Evolutionary conservation across 2,113 vertebrate genomes (phyloP).

Genomic region (Salvelinus alpinus): DNA sequence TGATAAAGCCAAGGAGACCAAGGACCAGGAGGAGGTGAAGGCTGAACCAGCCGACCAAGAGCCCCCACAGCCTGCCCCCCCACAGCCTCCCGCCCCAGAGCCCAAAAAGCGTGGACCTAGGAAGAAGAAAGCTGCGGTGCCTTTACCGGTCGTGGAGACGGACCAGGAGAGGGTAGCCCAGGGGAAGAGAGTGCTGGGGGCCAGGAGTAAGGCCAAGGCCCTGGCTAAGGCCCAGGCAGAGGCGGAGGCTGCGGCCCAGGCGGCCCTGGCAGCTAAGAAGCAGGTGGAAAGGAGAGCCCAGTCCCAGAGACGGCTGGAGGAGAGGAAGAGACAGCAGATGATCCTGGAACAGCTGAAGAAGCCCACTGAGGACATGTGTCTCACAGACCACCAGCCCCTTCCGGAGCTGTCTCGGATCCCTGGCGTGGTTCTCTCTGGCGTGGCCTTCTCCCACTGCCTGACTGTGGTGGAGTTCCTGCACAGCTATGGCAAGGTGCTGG

Average conservation of each 20-base stretch:
- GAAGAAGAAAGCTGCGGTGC: constrained; percentile 55
- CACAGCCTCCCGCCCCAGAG: constrained; percentile 36
- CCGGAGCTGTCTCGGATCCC: constrained; percentile 86
- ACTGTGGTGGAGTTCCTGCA: constrained; percentile 90
- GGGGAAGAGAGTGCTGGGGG: constrained; percentile 68
- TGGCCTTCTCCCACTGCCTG: constrained; percentile 87
- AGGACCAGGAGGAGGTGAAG: constrained; percentile 31
- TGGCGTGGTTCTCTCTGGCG: constrained; percentile 84
- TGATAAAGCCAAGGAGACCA: constrained; percentile 71
- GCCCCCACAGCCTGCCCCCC: constrained; percentile 21
- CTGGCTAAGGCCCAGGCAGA: constrained; percentile 83
- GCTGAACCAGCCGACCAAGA: constrained; percentile 33
- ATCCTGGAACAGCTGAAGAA: constrained; percentile 96
- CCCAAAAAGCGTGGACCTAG: constrained; percentile 69
- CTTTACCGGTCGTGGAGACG: constrained; percentile 46
- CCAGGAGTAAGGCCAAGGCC: constrained; percentile 79
- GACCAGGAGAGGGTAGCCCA: constrained; percentile 63
- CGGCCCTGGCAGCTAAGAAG: constrained; percentile 72
- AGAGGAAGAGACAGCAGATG: constrained; percentile 87
- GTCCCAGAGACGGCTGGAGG: constrained; percentile 85
- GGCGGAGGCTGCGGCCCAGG: constrained; percentile 70
- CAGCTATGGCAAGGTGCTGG: constrained; percentile 88
- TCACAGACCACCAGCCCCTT: constrained; percentile 89
- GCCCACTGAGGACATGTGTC: constrained; percentile 94
- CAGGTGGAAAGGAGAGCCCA: constrained; percentile 75